Evolutionary conservation across 2,888 invertebrate genomes (phyloP).

Genomic region (Hypselothyrea guttata): DNA sequence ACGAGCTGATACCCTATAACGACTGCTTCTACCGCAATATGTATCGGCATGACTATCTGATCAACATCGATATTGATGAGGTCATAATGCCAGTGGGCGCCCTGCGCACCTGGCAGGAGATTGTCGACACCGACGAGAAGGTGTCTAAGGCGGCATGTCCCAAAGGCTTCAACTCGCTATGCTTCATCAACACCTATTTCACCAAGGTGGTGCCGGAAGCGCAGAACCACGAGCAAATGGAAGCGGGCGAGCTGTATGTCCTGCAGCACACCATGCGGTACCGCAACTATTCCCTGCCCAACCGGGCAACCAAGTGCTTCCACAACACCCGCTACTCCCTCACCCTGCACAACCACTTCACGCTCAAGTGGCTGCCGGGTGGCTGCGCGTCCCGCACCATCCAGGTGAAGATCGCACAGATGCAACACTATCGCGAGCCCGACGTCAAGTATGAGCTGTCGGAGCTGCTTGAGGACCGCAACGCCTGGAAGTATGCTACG

Average conservation of each 20-base stretch:
- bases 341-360: constrained; percentile 94
- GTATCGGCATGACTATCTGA: constrained; percentile 92
- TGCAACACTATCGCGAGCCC: constrained; percentile 68
- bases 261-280: constrained; percentile 92
- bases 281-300: constrained; percentile 92
- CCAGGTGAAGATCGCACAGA: constrained; percentile 50
- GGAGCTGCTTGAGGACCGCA: constrained; percentile 55
- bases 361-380: constrained; percentile 88
- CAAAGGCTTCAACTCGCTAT: constrained; percentile 84
- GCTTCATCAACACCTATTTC: constrained; percentile 94
- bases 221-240: constrained; percentile 51
- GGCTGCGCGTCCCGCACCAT: constrained; percentile 36
- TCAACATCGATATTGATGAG: constrained; percentile 94
- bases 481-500: constrained; percentile 48
- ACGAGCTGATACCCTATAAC: constrained; percentile 96
- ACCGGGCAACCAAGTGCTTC: constrained; percentile 94
- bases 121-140: constrained; percentile 72
- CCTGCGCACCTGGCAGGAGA: constrained; percentile 82
- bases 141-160: constrained; percentile 22
- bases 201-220: constrained; percentile 84
- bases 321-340: constrained; percentile 93
- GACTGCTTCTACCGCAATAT: constrained; percentile 95
- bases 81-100: constrained; percentile 89
- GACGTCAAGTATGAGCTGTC: constrained; percentile 26
- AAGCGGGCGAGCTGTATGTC: constrained; percentile 87